Conservation (phyloP, 2,888 invertebrate species). For the Caenorhabditis sp. region DNA sequence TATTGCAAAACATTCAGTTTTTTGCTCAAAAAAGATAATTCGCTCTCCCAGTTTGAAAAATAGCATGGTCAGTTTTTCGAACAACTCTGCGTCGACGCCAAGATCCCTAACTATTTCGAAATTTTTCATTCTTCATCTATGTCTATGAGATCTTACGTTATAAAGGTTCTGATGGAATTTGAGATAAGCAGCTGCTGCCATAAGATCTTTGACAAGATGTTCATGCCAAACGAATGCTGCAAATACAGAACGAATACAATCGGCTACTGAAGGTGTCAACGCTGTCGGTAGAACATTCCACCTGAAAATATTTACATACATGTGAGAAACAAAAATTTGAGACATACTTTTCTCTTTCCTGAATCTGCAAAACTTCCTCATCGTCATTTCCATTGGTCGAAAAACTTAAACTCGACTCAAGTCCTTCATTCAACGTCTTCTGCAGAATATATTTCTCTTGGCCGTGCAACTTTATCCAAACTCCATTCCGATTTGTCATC, state of each 20-base stretch:
- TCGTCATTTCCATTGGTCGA: constrained; percentile 59
- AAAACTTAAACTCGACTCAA: constrained; percentile 39
- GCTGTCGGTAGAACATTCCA: constrained; percentile 35
- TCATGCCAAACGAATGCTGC: constrained; percentile 97
- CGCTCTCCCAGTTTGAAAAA: background rate
- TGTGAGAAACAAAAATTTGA: background rate
- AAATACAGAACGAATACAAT: constrained; percentile 81
- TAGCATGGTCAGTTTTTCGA: too few relatives aligned
- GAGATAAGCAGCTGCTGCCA: constrained; percentile 94
- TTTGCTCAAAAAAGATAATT: too few relatives aligned
- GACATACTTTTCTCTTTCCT: background rate
- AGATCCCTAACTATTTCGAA: background rate
- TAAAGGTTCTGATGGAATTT: constrained; percentile 78
- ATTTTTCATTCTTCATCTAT: constrained; percentile 1
- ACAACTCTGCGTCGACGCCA: too few relatives aligned
- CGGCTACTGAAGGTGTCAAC: constrained; percentile 59
- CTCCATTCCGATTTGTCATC: constrained; percentile 58
- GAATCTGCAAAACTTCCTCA: constrained; percentile 29
- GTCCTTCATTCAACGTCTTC: constrained; percentile 23
- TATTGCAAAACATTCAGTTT: too few relatives aligned
- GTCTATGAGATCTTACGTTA: constrained; percentile 41
- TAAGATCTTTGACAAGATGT: constrained; percentile 94
- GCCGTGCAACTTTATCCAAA: constrained; percentile 55
- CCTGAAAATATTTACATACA: constrained; percentile 1
- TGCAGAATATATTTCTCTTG: constrained; percentile 54